Base-by-base conservation (phyloP, 2,888 invertebrate genomes). In the Erynnis tages region DNA sequence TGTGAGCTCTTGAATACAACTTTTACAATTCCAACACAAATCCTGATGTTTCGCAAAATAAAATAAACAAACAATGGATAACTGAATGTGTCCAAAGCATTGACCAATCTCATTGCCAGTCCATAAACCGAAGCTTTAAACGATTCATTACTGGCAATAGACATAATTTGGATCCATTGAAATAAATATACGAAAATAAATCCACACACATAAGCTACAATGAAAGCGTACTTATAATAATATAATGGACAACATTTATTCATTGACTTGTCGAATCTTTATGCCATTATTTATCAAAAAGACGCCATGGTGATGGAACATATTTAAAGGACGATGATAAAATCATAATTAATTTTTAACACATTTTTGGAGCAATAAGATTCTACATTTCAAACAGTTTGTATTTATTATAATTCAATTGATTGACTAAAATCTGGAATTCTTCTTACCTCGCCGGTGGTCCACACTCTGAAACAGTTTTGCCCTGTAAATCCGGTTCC, bases 381-480 rank as follows among this genome's bases (percentile, higher is more conserved):
- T 32, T 49, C 40, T n/a, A 34, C 41, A 41, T 10, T 34, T 41
- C 41, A 23, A 8, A 10, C 3, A 19, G 4, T 7, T 21, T 37
- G 6, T 11, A 43, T 29, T 16, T 10, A 0, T 14, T 16, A 1
- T 47, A 32, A 27, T 54, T 45, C 44, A 40, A 40, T 29, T 10
- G 54, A 54, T 55, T 14, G 41, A 58, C 4, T 17, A 27, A 52
- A 45, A 38, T 30, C 11, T 52, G 48, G 41, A 62, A 64, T 54
- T 57, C 58, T 56, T 54, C 57, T 86, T 90, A 92, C 92, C 92
- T 92, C 37, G 92, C 93, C 1, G 94, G 94, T 2, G 93, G 93
- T 13, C 93, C 93, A 67, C 94, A 94, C 13, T 90, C 90, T 7
- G 52, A 52, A 63, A 75, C 71, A 6, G 80, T 71, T 45, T 72